Evolutionary conservation across 2,113 vertebrate genomes (phyloP), one percentile per base, ranked within the genome.

Genomic region (Taxidea taxus): DNA sequence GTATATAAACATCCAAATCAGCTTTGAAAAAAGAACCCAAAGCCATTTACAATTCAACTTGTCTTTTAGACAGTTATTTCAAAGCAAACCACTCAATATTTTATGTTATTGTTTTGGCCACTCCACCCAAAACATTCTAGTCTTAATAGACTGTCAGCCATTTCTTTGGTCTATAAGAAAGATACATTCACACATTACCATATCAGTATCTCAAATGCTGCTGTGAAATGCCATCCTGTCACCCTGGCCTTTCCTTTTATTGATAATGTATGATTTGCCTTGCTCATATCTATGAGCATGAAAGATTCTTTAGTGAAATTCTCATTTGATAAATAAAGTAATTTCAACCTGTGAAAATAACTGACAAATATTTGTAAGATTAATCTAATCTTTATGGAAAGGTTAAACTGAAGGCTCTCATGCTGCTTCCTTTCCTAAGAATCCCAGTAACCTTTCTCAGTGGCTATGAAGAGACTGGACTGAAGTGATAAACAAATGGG

Each of bases 241-340:
- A 93, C n/a, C 11, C 25, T 42, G 44, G 56, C 27, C 34, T 64
- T 77, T 42, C 58, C 39, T 47, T 80, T 80, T 51, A 90, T 51
- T 58, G 64, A 54, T 49, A 51, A 83, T 47, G 51, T 47, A 39
- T 54, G 39, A 62, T 25, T 86, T 74, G 4, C 27, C 23, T 49
- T 58, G 49, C 25, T 47, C 23, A 87, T 87, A 86, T 81, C 49
- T 62, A 51, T 13, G 0, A 77, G 5, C 58, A 78, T 10, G 34
- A 84, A 88, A 56, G 20, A 11, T 42, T 77, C 51, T 80, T 78
- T 47, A 44, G 21, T 18, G 31, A 49, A 62, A 62, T 92, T 87
- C 44, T 60, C n/a, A 62, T 95, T 62, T 54, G 86, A 91, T 56
- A 82, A 87, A 91, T 90, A 91, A 92, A 83, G 93, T 87, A 15